These are phyloP conservation scores for Pogona vitticeps DNA, from an alignment of 2,113 vertebrate genomes.

Conservation along the genomic window DNA sequence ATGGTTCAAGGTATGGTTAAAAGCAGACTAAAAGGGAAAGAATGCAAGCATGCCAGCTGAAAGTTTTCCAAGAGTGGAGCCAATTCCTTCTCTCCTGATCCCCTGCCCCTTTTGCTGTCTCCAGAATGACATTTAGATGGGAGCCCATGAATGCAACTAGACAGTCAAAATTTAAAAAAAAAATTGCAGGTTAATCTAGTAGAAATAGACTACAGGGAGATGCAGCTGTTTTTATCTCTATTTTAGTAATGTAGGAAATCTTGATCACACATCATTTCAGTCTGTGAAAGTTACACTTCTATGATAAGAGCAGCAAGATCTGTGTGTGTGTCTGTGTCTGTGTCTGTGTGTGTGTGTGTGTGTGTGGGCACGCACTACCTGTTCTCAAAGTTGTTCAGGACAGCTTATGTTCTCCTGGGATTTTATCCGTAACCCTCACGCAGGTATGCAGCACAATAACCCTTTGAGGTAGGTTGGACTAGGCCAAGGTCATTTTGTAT, in stretches of 20 bases:
- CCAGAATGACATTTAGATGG: not conserved
- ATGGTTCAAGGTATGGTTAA: constrained; percentile 81
- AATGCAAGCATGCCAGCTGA: not conserved
- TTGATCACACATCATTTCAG: constrained; percentile 29
- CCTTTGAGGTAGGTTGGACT: not conserved
- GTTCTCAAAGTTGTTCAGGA: not conserved
- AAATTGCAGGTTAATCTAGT: not conserved
- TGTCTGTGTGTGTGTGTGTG: no score
- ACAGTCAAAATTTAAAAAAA: not conserved
- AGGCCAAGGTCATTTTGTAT: not conserved
- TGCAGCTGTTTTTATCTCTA: not conserved
- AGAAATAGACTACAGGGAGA: not conserved
- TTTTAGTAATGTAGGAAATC: constrained; percentile 5
- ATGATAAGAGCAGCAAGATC: no score
- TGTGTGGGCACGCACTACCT: no score
- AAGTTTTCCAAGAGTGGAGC: not conserved
- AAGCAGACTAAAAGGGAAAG: constrained; percentile 8
- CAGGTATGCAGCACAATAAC: not conserved
- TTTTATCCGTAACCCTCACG: not conserved
- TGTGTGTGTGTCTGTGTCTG: no score
- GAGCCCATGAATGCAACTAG: not conserved
- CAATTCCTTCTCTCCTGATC: not conserved
- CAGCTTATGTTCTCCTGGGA: not conserved
- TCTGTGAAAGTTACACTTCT: not conserved
- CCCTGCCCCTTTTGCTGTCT: not conserved